Conservation (phyloP, 2,888 invertebrate genomes). For the Lacanobia oleracea region DNA sequence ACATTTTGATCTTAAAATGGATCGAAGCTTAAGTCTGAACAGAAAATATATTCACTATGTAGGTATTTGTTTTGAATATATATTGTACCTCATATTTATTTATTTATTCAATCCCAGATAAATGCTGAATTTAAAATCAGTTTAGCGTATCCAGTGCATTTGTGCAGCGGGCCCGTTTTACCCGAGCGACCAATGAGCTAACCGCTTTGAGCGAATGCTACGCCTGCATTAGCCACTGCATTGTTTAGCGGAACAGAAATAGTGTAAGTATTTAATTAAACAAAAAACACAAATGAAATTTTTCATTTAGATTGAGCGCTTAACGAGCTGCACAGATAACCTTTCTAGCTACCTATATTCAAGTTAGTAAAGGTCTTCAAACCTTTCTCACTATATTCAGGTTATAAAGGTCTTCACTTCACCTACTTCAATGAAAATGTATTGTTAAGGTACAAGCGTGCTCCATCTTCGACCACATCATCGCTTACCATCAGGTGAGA, state of each 20-base stretch:
- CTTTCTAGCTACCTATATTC: too few species aligned
- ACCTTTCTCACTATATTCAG: too few species aligned
- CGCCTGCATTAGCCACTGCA: slow-evolving; percentile 9
- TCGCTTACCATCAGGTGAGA: too few species aligned
- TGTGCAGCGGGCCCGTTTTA: slow-evolving; percentile 6
- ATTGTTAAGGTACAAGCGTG: too few species aligned
- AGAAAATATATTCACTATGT: background rate
- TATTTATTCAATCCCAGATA: too few species aligned
- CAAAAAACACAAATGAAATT: slow-evolving; percentile 8
- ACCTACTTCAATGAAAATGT: too few species aligned
- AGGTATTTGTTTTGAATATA: too few species aligned
- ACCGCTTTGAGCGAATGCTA: slow-evolving; percentile 22
- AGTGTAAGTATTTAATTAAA: background rate
- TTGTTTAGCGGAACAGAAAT: slow-evolving; percentile 40
- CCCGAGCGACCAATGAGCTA: slow-evolving; percentile 35
- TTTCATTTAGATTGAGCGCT: background rate
- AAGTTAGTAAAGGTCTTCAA: too few species aligned
- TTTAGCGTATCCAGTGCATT: slow-evolving; percentile 7
- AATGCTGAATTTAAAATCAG: background rate
- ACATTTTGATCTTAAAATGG: too few species aligned
- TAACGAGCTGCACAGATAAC: background rate
- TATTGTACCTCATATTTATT: too few species aligned
- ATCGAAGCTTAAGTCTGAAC: background rate
- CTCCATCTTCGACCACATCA: too few species aligned
- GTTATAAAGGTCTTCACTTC: too few species aligned